Evolutionary conservation across 2,888 invertebrate genomes (phyloP).

Genomic region (Pachymerium ferrugineum): DNA sequence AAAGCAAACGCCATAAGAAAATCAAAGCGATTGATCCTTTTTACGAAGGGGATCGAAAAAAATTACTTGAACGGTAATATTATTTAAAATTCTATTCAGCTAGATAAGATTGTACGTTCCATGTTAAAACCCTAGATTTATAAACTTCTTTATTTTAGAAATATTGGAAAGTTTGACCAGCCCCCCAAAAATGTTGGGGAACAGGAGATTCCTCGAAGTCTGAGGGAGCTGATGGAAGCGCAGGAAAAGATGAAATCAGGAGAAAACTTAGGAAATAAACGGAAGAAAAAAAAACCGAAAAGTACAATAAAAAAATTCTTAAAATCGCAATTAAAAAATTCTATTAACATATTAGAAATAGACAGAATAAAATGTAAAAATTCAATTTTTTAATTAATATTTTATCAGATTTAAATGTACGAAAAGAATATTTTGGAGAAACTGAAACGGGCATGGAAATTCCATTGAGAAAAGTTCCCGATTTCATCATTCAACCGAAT

Average conservation of each 20-base stretch:
- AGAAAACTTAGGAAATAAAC: background rate
- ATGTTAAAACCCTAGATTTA: background rate
- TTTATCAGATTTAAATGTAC: background rate
- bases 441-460: background rate
- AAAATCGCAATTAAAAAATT: background rate
- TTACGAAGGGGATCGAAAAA: slow-evolving; percentile 30
- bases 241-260: background rate
- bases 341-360: background rate
- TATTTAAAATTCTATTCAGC: background rate
- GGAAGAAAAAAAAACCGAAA: background rate
- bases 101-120: too few relatives aligned
- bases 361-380: too few relatives aligned
- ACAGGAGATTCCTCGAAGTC: slow-evolving; percentile 32
- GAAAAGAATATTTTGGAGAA: background rate
- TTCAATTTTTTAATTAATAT: background rate
- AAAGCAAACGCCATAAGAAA: slow-evolving; percentile 33
- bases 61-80: background rate
- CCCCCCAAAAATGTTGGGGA: slow-evolving; percentile 7
- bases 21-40: slow-evolving; percentile 34
- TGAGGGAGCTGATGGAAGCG: slow-evolving; percentile 27
- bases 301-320: background rate
- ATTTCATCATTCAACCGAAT: background rate
- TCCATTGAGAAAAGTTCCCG: background rate
- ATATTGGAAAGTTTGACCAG: background rate
- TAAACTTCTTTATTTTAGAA: background rate